Conservation (phyloP, 2,113 vertebrate species). For the Cebus imitator region DNA sequence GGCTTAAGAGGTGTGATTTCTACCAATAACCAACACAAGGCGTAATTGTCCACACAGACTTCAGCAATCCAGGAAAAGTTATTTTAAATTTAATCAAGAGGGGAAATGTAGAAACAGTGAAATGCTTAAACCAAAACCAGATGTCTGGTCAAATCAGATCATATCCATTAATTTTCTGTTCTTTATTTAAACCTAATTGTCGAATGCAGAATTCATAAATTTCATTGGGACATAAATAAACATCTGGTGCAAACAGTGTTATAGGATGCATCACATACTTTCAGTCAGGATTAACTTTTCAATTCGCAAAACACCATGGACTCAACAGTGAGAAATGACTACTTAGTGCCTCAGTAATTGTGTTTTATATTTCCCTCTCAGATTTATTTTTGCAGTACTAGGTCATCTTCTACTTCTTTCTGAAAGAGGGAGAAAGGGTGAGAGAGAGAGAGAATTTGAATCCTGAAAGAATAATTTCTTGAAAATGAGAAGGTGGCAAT, state of each 20-base stretch:
- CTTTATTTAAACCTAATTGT: conserved; percentile 51
- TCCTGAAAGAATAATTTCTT: background rate
- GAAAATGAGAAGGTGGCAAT: rapidly evolving
- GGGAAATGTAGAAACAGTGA: background rate
- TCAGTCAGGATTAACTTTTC: background rate
- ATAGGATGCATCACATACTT: background rate
- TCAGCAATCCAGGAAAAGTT: background rate
- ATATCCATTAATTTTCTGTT: conserved; percentile 41
- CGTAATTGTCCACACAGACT: conserved; percentile 9
- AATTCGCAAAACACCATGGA: background rate
- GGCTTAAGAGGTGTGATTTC: background rate
- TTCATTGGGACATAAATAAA: conserved; percentile 9
- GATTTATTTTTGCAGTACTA: background rate
- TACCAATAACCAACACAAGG: background rate
- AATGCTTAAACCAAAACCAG: conserved; percentile 29
- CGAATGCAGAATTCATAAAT: background rate
- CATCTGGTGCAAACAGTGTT: background rate
- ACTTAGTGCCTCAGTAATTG: background rate
- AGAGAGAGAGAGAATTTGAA: background rate
- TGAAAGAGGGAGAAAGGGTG: background rate
- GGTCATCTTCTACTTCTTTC: background rate
- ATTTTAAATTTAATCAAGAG: conserved; percentile 35
- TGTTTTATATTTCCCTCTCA: background rate
- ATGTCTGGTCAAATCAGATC: background rate
- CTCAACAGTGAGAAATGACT: background rate